These are phyloP conservation scores for Temnothorax ravouxi DNA, from an alignment of 2,888 invertebrate species.

Conservation along the genomic window DNA sequence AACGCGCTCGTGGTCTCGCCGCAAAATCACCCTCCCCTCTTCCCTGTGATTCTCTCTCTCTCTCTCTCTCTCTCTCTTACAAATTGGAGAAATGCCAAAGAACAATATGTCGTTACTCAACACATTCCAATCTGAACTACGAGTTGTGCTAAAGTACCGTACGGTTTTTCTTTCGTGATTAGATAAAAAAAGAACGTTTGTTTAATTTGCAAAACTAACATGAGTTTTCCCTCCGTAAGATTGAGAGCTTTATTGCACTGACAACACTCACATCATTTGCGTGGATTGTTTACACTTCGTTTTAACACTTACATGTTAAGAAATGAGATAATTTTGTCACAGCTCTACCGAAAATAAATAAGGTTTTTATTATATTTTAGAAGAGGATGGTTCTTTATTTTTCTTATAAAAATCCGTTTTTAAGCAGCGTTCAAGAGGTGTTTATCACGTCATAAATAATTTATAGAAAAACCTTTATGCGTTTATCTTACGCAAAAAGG, in stretches of 20 bases:
- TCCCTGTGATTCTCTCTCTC: not conserved
- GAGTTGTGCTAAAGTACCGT: too few species aligned
- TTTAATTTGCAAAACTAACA: not conserved
- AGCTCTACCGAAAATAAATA: not conserved
- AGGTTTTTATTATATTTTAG: not conserved
- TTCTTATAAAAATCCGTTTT: not conserved
- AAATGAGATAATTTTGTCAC: conserved; percentile 7
- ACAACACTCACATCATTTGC: not conserved
- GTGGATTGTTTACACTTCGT: not conserved
- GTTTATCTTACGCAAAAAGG: not conserved
- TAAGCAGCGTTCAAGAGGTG: not conserved
- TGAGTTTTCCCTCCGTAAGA: too few species aligned
- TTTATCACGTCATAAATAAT: not conserved
- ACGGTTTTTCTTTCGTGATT: not conserved
- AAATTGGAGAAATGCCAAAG: not conserved
- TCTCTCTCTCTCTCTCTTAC: too few species aligned
- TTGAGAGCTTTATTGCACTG: not conserved
- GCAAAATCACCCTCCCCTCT: not conserved
- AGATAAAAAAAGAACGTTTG: not conserved
- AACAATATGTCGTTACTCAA: not conserved
- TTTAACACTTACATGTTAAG: not conserved
- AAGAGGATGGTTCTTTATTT: not conserved
- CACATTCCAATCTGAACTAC: not conserved
- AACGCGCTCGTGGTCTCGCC: conserved; percentile 4
- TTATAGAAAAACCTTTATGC: not conserved